Conservation (phyloP, 2,797 vertebrate species). For the Muscicapa comitata region DNA sequence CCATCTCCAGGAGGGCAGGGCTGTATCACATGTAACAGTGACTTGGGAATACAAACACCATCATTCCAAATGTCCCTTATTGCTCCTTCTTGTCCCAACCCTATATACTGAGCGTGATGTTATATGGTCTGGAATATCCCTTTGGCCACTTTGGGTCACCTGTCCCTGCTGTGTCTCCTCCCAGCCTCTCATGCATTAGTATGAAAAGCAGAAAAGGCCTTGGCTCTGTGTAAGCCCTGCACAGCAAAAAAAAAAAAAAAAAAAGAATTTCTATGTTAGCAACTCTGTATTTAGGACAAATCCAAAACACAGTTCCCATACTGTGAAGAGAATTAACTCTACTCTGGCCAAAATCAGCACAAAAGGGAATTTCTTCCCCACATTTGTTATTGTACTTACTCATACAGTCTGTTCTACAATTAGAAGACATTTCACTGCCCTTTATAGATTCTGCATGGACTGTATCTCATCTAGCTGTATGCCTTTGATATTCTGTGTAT, state of each 20-base stretch:
- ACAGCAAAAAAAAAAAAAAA: background rate
- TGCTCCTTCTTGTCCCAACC: no score
- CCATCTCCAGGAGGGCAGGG: background rate
- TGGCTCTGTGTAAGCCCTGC: background rate
- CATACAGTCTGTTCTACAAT: background rate
- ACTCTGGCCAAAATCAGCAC: background rate
- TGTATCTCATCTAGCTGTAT: background rate
- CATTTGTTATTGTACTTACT: background rate
- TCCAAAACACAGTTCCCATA: background rate
- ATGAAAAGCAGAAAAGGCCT: background rate
- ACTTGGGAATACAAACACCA: background rate
- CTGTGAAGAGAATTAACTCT: background rate
- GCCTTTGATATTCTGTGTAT: background rate
- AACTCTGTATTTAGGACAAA: background rate
- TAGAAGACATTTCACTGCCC: background rate
- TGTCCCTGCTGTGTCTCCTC: background rate
- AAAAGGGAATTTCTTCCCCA: background rate
- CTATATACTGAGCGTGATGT: no score
- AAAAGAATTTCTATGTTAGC: background rate
- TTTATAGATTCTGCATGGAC: background rate
- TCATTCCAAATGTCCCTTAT: background rate
- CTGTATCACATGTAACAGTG: fast-evolving
- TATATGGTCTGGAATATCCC: background rate
- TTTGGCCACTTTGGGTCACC: background rate
- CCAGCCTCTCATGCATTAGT: background rate